A percentile compares a stretch with the other conserved stretches of the same genome.
These are phyloP conservation scores for Frieseomelitta varia DNA, from an alignment of 1,140 invertebrate genomes.

Conservation along the genomic window DNA sequence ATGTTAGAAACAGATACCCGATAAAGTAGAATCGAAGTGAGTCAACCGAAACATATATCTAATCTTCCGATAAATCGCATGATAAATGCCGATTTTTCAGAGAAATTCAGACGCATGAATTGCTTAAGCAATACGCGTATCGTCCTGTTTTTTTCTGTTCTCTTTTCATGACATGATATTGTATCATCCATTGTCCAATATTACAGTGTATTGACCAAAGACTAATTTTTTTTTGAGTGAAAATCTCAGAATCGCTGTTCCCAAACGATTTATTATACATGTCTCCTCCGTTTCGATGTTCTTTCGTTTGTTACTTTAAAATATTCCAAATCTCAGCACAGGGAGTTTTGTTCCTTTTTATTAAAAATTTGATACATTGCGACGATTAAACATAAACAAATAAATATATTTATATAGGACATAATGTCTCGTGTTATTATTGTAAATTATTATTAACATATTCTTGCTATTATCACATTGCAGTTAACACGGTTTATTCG, in stretches of 20 bases:
- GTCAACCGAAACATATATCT: neutral
- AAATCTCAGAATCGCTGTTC: neutral
- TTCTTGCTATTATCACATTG: too few relatives aligned
- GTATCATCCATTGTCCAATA: neutral
- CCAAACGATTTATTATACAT: neutral
- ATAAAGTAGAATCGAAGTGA: neutral
- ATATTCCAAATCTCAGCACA: neutral
- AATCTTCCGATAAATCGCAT: neutral
- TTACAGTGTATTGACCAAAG: neutral
- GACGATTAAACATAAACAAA: too few relatives aligned
- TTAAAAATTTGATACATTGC: neutral
- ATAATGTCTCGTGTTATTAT: too few relatives aligned
- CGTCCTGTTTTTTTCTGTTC: neutral
- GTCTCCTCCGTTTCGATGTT: neutral
- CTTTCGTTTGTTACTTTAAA: neutral
- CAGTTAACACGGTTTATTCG: too few relatives aligned
- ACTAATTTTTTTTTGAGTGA: neutral
- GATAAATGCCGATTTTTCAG: neutral
- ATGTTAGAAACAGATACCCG: constrained; percentile 1
- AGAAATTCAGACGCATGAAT: neutral
- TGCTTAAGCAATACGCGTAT: neutral
- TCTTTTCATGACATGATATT: neutral
- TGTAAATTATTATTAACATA: too few relatives aligned
- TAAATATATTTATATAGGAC: too few relatives aligned
- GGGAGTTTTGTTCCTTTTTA: neutral